Evolutionary conservation across 2,797 vertebrate species (phyloP), one percentile per base, ranked within the genome.

Genomic region (Distichodus sexfasciatus): DNA sequence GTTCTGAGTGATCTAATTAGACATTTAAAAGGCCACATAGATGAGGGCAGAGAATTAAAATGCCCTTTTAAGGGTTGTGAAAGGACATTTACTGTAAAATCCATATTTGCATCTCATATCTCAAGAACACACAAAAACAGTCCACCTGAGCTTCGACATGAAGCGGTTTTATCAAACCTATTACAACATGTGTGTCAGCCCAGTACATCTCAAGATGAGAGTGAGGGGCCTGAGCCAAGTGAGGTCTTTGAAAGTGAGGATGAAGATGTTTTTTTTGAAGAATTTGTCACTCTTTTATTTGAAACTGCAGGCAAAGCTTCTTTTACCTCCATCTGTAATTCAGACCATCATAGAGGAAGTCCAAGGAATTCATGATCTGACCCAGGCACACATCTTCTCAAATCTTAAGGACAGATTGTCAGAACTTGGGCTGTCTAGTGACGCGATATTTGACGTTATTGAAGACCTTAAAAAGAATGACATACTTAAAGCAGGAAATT

Each of bases 341-440:
- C 73, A 76, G 54, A 69, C 76, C 9, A 62, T 78, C n/a, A 66
- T 76, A 66, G 69, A 79, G 36, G 77, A 59, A 3, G 28, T 76
- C 31, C 69, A 79, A 19, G 54, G 55, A 28, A 43, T 76, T 21
- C 66, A 76, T 58, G 62, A 72, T 21, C 1, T 61, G 41, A 21
- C 17, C 36, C 33, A 55, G 40, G 61, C 61, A 3, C 60, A 72
- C 61, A 1, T 71, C 0, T 33, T 73, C 60, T 58, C 35, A 3
- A 78, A 69, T 38, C 58, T 72, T 2, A 72, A 46, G 23, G 60
- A 62, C 4, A 75, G 69, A 15, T 69, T 77, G 50, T 41, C 21
- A 23, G 0, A 12, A n/a, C 29, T 63, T 66, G 72, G 58, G 7
- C 12, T 67, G n/a, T n/a, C n/a, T 15, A 38, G 68, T 21, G 23